Evolutionary conservation across 2,113 vertebrate genomes (phyloP), one percentile per base, ranked within the genome.

Genomic region (Dendropsophus ebraccatus): DNA sequence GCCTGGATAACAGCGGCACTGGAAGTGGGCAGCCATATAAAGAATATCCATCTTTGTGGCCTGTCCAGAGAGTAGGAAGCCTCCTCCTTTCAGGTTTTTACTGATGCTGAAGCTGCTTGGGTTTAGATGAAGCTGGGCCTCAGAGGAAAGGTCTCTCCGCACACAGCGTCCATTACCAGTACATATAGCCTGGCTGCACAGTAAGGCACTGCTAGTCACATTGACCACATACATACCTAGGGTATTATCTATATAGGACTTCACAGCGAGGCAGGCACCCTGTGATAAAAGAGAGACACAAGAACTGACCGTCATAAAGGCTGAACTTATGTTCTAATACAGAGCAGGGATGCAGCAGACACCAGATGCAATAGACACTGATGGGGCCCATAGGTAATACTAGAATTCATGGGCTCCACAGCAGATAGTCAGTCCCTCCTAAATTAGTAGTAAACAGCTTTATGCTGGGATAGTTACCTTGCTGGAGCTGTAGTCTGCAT

Each of bases 201-300:
- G 90, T 19, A 91, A 89, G 0, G 96, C 93, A 0, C 95, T 95
- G 23, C 92, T 93, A 0, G 96, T 97, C 82, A 98, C 95, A 0
- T 99, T 99, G 67, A 98, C 88, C 0, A 98, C 90, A 90, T 99
- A 99, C 56, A 86, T 95, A 0, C 98, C 97, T 89, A 99, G 90
- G 0, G 90, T 90, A 16, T 92, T 93, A 30, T 92, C 93, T 82
- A 98, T 88, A 1, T 98, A 99, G 0, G 92, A 72, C 87, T 97
- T 97, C 77, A 99, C 91, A 65, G 37, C 91, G 78, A 91, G 93
- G 88, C 98, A 99, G 79, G 91, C 93, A 82, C 92, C 92, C 97
- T 99, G 89, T 30, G 89, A 74, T 28, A 25, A 35, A 50, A 79
- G 16, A 30, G 14, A 7, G 47, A 30, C 73, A 75, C 45, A 75